Evolutionary conservation across 2,113 vertebrate genomes (phyloP), one percentile per base, ranked within the genome.

Genomic region (Brachionichthys hirsutus): DNA sequence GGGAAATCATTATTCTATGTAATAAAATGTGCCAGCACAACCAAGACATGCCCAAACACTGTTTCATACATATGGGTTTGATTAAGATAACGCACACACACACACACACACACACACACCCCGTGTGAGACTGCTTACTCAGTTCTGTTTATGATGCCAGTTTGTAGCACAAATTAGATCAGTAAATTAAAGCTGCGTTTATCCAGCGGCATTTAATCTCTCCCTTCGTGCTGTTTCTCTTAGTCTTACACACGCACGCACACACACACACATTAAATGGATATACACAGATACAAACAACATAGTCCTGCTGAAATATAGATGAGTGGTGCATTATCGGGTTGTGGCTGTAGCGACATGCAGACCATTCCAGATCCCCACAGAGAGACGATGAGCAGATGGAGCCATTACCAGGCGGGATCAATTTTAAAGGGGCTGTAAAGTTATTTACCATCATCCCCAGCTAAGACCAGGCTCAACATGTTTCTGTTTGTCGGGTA

Each of bases 291-390:
- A 18, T 51, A 45, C 60, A 42, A 53, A 20, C 65, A 60, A 35
- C 30, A 41, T 36, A 24, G 18, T 12, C 44, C 43, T 63, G 1
- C 36, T 82, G 65, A 71, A 76, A 76, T 78, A 73, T 75, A 76
- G 55, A 77, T 75, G 70, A 80, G 67, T 38, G 40, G 52, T 69
- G 62, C 51, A 50, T 60, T 61, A 66, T 78, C 68, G 64, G 60
- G 47, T 49, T 2, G 42, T 35, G 54, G 49, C 64, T 76, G 77
- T 58, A 63, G 60, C 60, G 58, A 46, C 53, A 78, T 70, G 52
- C 64, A 42, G 67, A 43, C 19, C 24, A 24, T 57, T 59, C 16
- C 48, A 52, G 58, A 55, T 70, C 47, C 53, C 66, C 24, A 41
- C 61, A 71, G 70, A 67, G 62, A 70, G 62, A 63, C 42, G 4